These are phyloP conservation scores for Ptilorrhoa leucosticta DNA, from an alignment of 2,113 vertebrate genomes.

Conservation along the genomic window DNA sequence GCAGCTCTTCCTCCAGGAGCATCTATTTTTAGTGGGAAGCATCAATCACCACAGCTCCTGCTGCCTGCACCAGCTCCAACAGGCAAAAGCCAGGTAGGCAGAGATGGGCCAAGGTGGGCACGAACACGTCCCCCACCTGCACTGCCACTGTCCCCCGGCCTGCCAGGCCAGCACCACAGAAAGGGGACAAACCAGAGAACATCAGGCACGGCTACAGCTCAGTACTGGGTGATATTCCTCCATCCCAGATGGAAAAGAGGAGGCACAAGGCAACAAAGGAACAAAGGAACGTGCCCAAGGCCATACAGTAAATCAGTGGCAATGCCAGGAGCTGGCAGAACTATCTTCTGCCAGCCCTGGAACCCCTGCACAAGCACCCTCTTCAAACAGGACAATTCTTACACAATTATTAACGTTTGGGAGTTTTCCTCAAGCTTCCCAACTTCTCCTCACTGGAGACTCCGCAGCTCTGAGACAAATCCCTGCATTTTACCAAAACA, in stretches of 20 bases:
- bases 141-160: not conserved
- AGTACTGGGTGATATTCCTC: not conserved
- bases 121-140: rapidly evolving
- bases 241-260: not conserved
- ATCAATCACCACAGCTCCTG: not conserved
- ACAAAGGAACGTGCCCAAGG: not conserved
- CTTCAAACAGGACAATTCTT: not conserved
- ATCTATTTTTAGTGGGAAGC: slow-evolving; percentile 50
- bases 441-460: not conserved
- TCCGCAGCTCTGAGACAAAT: rapidly evolving
- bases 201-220: rapidly evolving
- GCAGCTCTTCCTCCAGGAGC: slow-evolving; percentile 17
- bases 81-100: not conserved
- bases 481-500: not conserved
- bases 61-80: not conserved
- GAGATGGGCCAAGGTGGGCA: rapidly evolving
- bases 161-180: not conserved
- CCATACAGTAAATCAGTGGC: not conserved
- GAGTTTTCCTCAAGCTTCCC: not conserved
- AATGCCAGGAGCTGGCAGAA: not conserved
- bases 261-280: not conserved
- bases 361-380: not conserved
- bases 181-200: not conserved
- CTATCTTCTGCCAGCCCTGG: not conserved
- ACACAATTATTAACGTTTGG: not conserved